A percentile compares a stretch with the other conserved stretches of the same genome.
Evolutionary conservation across 2,797 vertebrate genomes (phyloP).

Genomic region (Danio choprae): DNA sequence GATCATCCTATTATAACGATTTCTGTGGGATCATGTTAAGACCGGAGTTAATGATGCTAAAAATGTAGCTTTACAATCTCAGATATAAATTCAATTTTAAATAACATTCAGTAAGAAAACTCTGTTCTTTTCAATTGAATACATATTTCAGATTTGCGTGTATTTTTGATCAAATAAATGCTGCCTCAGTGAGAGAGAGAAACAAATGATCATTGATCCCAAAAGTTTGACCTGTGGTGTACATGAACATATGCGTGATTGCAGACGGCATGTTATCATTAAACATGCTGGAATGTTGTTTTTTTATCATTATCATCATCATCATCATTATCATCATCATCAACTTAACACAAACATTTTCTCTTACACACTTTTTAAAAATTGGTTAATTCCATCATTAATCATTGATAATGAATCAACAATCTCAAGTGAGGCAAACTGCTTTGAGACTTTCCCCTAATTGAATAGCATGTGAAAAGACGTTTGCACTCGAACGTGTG

Average conservation of each 20-base stretch:
- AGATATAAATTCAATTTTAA: too few relatives aligned
- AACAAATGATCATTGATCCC: too few relatives aligned
- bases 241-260: constrained; percentile 26
- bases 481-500: neutral
- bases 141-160: too few relatives aligned
- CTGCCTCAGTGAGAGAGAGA: too few relatives aligned
- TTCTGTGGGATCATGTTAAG: too few relatives aligned
- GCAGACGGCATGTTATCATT: constrained; percentile 23
- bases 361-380: neutral
- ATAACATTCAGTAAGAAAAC: too few relatives aligned
- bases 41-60: too few relatives aligned
- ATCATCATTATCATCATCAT: neutral
- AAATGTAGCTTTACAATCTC: too few relatives aligned
- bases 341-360: neutral
- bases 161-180: too few relatives aligned
- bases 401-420: neutral
- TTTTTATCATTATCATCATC: neutral
- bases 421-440: neutral
- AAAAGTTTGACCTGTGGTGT: too few relatives aligned
- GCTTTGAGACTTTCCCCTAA: constrained; percentile 6
- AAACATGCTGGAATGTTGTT: constrained; percentile 25
- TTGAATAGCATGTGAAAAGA: constrained; percentile 18
- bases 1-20: too few relatives aligned
- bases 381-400: neutral
- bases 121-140: too few relatives aligned